Evolutionary conservation across 2,797 vertebrate species (phyloP).

Genomic region (Coilia nasus): DNA sequence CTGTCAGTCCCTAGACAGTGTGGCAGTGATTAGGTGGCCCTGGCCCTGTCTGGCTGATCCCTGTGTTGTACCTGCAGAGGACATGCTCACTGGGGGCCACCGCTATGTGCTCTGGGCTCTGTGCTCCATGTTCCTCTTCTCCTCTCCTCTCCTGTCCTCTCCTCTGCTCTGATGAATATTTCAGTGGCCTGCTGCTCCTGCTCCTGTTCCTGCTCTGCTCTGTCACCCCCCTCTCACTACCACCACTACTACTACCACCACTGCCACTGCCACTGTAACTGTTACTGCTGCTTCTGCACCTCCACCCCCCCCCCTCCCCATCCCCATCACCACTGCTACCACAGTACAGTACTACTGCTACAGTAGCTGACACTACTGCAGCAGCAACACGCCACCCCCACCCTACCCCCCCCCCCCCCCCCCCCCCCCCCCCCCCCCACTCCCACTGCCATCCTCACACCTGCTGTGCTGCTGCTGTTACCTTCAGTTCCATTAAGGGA

Average conservation of each 20-base stretch:
- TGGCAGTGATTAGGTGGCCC: not conserved
- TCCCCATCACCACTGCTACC: not conserved
- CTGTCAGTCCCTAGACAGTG: not conserved
- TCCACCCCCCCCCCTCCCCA: no score
- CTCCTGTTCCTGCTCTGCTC: slow-evolving; percentile 76
- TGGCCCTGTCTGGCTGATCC: not conserved
- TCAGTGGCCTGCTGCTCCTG: slow-evolving; percentile 83
- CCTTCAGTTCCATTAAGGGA: not conserved
- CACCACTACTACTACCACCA: no score
- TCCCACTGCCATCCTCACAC: no score
- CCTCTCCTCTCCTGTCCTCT: no score
- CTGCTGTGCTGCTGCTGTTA: no score
- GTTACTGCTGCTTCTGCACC: not conserved
- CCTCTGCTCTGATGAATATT: slow-evolving; percentile 86
- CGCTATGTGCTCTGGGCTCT: not conserved
- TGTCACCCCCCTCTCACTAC: slow-evolving; percentile 64
- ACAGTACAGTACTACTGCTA: no score
- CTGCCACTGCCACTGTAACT: no score
- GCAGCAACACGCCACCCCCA: slow-evolving; percentile 66
- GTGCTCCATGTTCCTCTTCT: slow-evolving; percentile 75
- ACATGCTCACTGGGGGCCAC: not conserved
- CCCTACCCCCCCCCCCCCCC: slow-evolving; percentile 64
- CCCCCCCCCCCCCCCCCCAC: slow-evolving; percentile 63
- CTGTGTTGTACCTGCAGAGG: slow-evolving; percentile 7
- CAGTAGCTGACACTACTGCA: slow-evolving; percentile 44